Evolutionary conservation across 2,113 vertebrate genomes (phyloP).

Genomic region (Triplophysa siluroides): DNA sequence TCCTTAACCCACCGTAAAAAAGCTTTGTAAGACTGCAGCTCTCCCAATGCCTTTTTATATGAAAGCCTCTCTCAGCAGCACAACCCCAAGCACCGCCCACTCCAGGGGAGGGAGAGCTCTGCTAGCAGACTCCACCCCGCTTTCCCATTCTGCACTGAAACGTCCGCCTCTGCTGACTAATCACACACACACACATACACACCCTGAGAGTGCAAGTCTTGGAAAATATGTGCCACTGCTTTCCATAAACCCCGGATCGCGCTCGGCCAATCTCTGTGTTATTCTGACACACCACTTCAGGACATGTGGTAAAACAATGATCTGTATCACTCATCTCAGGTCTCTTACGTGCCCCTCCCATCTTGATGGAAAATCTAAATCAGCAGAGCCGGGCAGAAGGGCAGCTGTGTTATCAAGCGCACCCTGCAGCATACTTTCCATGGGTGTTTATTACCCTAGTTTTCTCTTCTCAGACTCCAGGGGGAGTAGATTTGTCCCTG

Average conservation of each 20-base stretch:
- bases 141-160: slow-evolving; percentile 29
- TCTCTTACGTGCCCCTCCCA: slow-evolving; percentile 30
- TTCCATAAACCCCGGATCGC: slow-evolving; percentile 37
- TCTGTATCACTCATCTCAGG: slow-evolving; percentile 18
- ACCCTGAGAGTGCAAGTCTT: slow-evolving; percentile 38
- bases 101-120: slow-evolving; percentile 34
- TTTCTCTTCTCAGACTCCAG: slow-evolving; percentile 35
- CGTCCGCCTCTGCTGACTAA: slow-evolving; percentile 52
- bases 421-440: slow-evolving; percentile 58
- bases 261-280: slow-evolving; percentile 39
- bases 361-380: slow-evolving; percentile 56
- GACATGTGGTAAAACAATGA: slow-evolving; percentile 41
- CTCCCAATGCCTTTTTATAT: slow-evolving; percentile 46
- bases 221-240: slow-evolving; percentile 54
- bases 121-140: slow-evolving; percentile 18
- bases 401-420: slow-evolving; percentile 59
- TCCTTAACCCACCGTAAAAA: not conserved
- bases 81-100: slow-evolving; percentile 38
- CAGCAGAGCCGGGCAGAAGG: slow-evolving; percentile 53
- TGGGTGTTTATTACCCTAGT: slow-evolving; percentile 49
- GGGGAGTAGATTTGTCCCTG: slow-evolving; percentile 32
- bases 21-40: slow-evolving; percentile 35
- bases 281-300: slow-evolving; percentile 40
- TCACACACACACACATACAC: slow-evolving; percentile 33
- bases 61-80: slow-evolving; percentile 19